These are phyloP conservation scores for Cosmia pyralina DNA, from an alignment of 2,888 invertebrate genomes.

Conservation along the genomic window DNA sequence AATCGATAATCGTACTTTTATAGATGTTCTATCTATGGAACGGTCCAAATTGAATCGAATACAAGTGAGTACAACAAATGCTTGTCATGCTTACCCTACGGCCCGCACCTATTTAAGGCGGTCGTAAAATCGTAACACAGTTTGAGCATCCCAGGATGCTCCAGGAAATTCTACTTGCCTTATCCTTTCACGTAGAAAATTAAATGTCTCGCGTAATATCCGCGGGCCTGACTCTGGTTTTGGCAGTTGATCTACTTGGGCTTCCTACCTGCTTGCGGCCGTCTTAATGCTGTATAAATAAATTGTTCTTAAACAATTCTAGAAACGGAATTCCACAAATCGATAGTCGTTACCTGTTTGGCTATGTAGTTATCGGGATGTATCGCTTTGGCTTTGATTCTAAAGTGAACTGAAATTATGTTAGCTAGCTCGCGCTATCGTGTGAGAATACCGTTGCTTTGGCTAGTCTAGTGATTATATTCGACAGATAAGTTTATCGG, in stretches of 20 bases:
- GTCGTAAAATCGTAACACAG: slow-evolving; percentile 82
- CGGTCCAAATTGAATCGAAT: slow-evolving; percentile 57
- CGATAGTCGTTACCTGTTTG: slow-evolving; percentile 44
- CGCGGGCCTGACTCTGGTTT: slow-evolving; percentile 82
- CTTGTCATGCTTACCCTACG: slow-evolving; percentile 67
- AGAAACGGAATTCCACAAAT: slow-evolving; percentile 48
- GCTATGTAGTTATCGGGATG: slow-evolving; percentile 20
- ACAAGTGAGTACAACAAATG: slow-evolving; percentile 61
- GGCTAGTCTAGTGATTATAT: slow-evolving; percentile 37
- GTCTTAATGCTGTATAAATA: slow-evolving; percentile 65
- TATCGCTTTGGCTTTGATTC: slow-evolving; percentile 37
- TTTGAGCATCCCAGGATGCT: slow-evolving; percentile 81
- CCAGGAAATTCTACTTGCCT: slow-evolving; percentile 85
- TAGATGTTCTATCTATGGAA: slow-evolving; percentile 45
- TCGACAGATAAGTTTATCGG: slow-evolving; percentile 47
- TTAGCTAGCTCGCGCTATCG: slow-evolving; percentile 36
- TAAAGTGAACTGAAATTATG: slow-evolving; percentile 43
- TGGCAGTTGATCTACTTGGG: slow-evolving; percentile 85
- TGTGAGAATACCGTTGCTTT: slow-evolving; percentile 51
- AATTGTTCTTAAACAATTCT: slow-evolving; percentile 61
- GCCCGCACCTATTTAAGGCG: slow-evolving; percentile 75
- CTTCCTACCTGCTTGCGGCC: slow-evolving; percentile 67
- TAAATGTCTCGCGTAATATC: slow-evolving; percentile 89
- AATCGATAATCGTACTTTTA: slow-evolving; percentile 55
- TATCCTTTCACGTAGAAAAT: slow-evolving; percentile 90